Evolutionary conservation across 1,140 invertebrate species (phyloP).

Genomic region (Leptinotarsa lineolata): DNA sequence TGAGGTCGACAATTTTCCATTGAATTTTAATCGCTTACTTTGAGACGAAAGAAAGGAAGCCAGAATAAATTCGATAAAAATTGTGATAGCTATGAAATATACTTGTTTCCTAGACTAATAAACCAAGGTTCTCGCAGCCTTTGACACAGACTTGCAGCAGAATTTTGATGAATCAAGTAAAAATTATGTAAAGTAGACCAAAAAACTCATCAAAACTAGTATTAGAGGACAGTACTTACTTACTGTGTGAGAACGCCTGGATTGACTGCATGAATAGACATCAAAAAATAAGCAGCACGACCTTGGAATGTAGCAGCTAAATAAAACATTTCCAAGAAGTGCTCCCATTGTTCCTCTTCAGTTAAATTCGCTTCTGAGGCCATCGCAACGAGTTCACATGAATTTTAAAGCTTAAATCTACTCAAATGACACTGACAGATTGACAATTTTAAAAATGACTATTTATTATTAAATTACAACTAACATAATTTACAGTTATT

Average conservation of each 20-base stretch:
- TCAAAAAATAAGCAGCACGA: slow-evolving; percentile 47
- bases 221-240: slow-evolving; percentile 7
- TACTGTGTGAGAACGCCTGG: slow-evolving; percentile 42
- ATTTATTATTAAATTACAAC: not conserved
- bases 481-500: slow-evolving; percentile 5
- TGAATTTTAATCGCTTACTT: too few relatives aligned
- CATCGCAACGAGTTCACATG: not conserved
- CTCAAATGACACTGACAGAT: not conserved
- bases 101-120: too few relatives aligned
- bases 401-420: not conserved
- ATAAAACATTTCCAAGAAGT: slow-evolving; percentile 39
- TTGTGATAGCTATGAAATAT: too few relatives aligned
- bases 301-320: slow-evolving; percentile 45
- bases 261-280: slow-evolving; percentile 51
- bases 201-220: too few relatives aligned
- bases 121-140: too few relatives aligned
- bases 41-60: too few relatives aligned
- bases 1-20: too few relatives aligned
- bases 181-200: too few relatives aligned
- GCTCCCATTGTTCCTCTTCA: slow-evolving; percentile 17
- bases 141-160: too few relatives aligned
- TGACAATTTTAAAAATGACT: slow-evolving; percentile 4
- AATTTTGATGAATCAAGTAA: too few relatives aligned
- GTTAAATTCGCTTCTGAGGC: not conserved
- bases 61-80: too few relatives aligned